A percentile compares a stretch with the other conserved stretches of the same genome.
Evolutionary conservation across 2,797 vertebrate genomes (phyloP).

Genomic region (Oreortyx pictus): DNA sequence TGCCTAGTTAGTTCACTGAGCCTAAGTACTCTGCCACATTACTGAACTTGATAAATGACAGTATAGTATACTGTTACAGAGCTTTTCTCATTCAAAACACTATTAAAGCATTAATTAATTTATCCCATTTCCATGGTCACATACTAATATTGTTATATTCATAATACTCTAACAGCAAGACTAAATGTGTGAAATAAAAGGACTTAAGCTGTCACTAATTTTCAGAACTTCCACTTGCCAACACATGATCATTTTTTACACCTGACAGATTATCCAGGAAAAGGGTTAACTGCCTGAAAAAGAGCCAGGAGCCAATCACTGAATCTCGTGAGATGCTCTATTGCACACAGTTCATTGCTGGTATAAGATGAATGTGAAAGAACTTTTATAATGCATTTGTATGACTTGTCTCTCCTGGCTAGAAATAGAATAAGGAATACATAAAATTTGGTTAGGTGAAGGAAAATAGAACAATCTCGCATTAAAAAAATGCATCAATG

Average conservation of each 20-base stretch:
- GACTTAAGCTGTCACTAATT: background rate
- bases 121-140: background rate
- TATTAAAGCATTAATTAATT: background rate
- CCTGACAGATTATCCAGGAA: background rate
- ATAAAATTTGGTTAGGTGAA: background rate
- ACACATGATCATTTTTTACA: background rate
- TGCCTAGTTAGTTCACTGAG: background rate
- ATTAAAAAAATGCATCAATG: rapidly evolving
- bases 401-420: background rate
- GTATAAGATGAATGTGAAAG: background rate
- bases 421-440: background rate
- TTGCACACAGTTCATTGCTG: background rate
- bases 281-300: background rate
- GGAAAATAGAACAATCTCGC: background rate
- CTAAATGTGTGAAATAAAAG: background rate
- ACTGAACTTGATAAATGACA: background rate
- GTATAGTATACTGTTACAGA: background rate
- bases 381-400: background rate
- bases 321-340: background rate
- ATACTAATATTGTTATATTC: background rate
- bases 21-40: background rate
- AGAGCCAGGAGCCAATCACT: background rate
- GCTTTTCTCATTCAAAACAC: background rate
- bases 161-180: background rate
- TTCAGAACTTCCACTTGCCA: background rate